Evolutionary conservation across 1,140 invertebrate species (phyloP), one percentile per base, ranked within the genome.

Genomic region (Philopotamus ludificatus): DNA sequence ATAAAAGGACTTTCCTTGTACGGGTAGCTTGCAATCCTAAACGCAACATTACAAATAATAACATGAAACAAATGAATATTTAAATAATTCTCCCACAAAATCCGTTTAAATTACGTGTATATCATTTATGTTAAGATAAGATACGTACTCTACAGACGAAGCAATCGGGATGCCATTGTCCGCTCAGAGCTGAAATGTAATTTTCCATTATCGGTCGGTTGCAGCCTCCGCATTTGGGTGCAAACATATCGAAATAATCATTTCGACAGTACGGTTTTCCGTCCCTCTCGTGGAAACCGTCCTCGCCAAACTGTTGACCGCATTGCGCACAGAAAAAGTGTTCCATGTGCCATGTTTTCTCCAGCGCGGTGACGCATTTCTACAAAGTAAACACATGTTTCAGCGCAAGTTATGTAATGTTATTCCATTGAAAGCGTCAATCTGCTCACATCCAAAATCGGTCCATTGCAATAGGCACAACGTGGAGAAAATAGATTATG

Each of bases 311-410:
- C 74, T 94, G 93, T 75, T 95, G 92, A 49, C 95, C 95, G 79
- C 97, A 98, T 74, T 98, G 94, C 44, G 94, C 94, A 81, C 98
- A 99, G 83, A 98, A 96, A 85, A 99, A 99, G 81, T 99, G 97
- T 77, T 99, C 96, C 65, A 95, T 96, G 78, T 99, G 98, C 95
- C 96, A 99, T 44, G 96, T 99, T 76, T 95, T 95, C 74, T 98
- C 96, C 75, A 99, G 79, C 1, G 97, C 97, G 0, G 95, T 99
- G 28, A 99, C 94, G 81, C 97, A 99, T 95, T 98, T 98, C 95
- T 98, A 81, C 39, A 84, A 84, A 73, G 65, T 70, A 70, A 67
- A 64, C 50, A 68, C 50, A 39, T 34, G 55, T 65, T 69, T 25
- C 34, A 57, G 68, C 34, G 50, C 41, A 28, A 54, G 20, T 59